Evolutionary conservation across 2,888 invertebrate species (phyloP).

Genomic region (Platerodrilus igneus): DNA sequence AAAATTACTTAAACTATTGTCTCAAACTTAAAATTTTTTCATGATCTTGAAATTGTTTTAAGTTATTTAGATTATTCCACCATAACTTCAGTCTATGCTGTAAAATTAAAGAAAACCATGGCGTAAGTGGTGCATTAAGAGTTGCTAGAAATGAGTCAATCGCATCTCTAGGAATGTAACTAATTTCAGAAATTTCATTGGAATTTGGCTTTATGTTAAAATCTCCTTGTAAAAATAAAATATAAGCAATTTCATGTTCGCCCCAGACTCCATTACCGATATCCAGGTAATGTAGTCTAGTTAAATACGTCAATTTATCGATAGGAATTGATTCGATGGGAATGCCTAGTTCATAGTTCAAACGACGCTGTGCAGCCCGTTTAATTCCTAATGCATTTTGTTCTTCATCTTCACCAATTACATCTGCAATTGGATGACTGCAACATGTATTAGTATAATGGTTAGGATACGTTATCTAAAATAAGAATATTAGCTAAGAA

Average conservation of each 20-base stretch:
- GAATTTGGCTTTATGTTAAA: slow-evolving; percentile 71
- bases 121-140: slow-evolving; percentile 72
- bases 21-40: slow-evolving; percentile 56
- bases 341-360: slow-evolving; percentile 89
- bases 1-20: not conserved
- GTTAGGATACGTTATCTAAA: slow-evolving; percentile 75
- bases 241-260: slow-evolving; percentile 97
- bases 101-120: slow-evolving; percentile 89
- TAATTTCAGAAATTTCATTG: slow-evolving; percentile 84
- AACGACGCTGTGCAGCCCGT: slow-evolving; percentile 79
- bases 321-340: slow-evolving; percentile 60
- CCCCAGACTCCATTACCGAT: slow-evolving; percentile 80
- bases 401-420: slow-evolving; percentile 67
- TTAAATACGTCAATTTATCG: slow-evolving; percentile 74
- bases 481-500: slow-evolving; percentile 7
- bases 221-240: slow-evolving; percentile 79
- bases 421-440: slow-evolving; percentile 86
- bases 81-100: slow-evolving; percentile 75
- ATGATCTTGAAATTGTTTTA: slow-evolving; percentile 70
- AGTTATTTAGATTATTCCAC: slow-evolving; percentile 85
- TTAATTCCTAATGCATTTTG: slow-evolving; percentile 67
- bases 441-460: slow-evolving; percentile 96
- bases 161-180: slow-evolving; percentile 65
- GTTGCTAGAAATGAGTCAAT: slow-evolving; percentile 61
- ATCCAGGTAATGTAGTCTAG: slow-evolving; percentile 86